Conservation (phyloP, 2,797 vertebrate species). For the Heteromormyrus szaboi region DNA sequence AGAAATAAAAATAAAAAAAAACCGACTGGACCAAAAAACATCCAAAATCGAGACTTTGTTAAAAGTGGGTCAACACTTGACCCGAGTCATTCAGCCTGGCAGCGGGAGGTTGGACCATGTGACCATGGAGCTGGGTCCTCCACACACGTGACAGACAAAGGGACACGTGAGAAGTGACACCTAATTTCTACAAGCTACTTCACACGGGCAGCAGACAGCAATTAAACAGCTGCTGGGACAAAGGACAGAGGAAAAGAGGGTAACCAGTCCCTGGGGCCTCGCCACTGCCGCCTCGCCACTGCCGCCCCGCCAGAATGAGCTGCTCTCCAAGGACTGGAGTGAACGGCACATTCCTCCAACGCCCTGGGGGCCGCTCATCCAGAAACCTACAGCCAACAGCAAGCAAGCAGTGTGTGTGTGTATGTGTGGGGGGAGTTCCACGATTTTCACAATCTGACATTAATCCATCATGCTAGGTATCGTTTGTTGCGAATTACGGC, state of each 20-base stretch:
- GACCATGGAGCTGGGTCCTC: not conserved
- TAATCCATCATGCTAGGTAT: not conserved
- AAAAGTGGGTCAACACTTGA: not conserved
- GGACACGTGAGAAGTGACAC: not conserved
- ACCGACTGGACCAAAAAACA: not conserved
- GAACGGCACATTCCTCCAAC: not conserved
- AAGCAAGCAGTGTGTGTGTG: not conserved
- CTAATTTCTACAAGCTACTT: not conserved
- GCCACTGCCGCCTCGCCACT: not conserved
- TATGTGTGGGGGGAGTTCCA: not conserved
- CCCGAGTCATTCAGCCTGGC: not conserved
- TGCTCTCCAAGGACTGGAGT: not conserved
- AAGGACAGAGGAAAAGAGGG: not conserved
- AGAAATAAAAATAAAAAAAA: not conserved
- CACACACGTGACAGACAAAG: not conserved
- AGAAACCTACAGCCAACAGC: not conserved
- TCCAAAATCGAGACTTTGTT: not conserved
- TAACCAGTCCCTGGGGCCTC: too few relatives aligned
- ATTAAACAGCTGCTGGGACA: not conserved
- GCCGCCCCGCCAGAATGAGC: not conserved
- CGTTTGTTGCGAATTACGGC: not conserved
- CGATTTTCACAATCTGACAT: not conserved
- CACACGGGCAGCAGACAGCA: not conserved
- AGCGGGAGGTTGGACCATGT: not conserved
- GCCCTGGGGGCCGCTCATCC: not conserved